Base-by-base conservation (phyloP, 2,113 vertebrate genomes). In the Promerops cafer region DNA sequence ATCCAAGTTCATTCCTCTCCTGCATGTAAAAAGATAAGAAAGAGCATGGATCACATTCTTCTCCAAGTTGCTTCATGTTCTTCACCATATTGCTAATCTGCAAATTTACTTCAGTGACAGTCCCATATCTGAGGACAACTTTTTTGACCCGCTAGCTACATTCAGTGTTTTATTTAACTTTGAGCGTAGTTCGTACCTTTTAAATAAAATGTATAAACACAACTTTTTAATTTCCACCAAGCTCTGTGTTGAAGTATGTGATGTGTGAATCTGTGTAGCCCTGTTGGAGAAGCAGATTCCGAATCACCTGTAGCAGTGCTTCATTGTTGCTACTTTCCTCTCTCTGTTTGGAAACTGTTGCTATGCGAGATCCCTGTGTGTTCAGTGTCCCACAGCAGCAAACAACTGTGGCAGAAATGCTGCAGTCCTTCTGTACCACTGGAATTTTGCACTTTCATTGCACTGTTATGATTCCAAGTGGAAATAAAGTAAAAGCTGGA, bases 341-440 rank as follows among this genome's bases (percentile, higher is more conserved):
- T 85, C 83, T 85, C 72, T 95, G 96, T 96, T 95, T 96, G 92
- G 56, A 77, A 87, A 47, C 0, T 7, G 94, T 94, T 95, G 93
- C 92, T 89, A 57, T 78, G 87, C 0, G 1, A 91, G 68, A 80
- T n/a, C n/a, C 33, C 13, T 11, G 2, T 42, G 64, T 45, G 50
- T 39, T 68, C 71, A 33, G 37, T 57, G 82, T 92, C 88, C 82
- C 80, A 53, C 77, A 86, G 87, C 68, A 44, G 75, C 71, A 63
- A 84, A 82, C 49, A 80, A 47, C 60, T 85, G 56, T 57, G 72
- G 52, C 80, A 75, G 52, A 84, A 92, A 75, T 84, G 45, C 93
- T 84, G 53, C 83, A 64, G 64, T 64, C 66, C 57, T 91, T 57
- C 64, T 77, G 47, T 75, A 52, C 37, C 6, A 1, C 22, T 70